phyloP scores from a whole-genome alignment of 2,888 invertebrate species.

The Tachina grossa region DNA sequence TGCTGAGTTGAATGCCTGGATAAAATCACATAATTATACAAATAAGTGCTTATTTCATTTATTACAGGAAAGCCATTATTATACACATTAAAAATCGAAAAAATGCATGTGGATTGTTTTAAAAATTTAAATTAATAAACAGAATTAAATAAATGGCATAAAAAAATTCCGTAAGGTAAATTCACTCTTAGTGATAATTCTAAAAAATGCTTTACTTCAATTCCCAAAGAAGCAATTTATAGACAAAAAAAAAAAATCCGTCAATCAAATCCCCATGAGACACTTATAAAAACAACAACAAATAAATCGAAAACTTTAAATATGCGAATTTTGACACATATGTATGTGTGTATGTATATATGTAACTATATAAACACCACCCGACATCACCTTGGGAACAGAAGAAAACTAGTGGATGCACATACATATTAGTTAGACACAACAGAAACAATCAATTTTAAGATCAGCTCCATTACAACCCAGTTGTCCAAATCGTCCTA shows the following conservation, averaged over 20 bases:
- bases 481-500: too few species aligned
- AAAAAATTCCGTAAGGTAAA: slow-evolving; percentile 37
- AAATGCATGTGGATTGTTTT: too few species aligned
- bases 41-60: too few species aligned
- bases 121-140: too few species aligned
- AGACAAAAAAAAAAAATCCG: neutral
- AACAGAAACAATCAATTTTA: slow-evolving; percentile 6
- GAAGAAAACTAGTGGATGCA: neutral
- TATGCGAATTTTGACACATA: slow-evolving; percentile 69
- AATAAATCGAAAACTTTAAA: slow-evolving; percentile 48
- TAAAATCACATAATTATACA: too few species aligned
- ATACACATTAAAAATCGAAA: too few species aligned
- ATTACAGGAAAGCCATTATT: too few species aligned
- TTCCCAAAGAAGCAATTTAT: slow-evolving; percentile 45
- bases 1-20: too few species aligned
- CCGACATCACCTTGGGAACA: slow-evolving; percentile 13
- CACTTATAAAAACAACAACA: slow-evolving; percentile 5
- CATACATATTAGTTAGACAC: neutral
- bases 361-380: neutral
- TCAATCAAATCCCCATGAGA: slow-evolving; percentile 25
- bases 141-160: neutral
- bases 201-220: too few species aligned
- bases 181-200: too few species aligned
- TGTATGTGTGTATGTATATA: neutral
- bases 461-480: slow-evolving; percentile 54